phyloP scores from a whole-genome alignment of 2,113 vertebrate species.

The Laticauda colubrina region DNA sequence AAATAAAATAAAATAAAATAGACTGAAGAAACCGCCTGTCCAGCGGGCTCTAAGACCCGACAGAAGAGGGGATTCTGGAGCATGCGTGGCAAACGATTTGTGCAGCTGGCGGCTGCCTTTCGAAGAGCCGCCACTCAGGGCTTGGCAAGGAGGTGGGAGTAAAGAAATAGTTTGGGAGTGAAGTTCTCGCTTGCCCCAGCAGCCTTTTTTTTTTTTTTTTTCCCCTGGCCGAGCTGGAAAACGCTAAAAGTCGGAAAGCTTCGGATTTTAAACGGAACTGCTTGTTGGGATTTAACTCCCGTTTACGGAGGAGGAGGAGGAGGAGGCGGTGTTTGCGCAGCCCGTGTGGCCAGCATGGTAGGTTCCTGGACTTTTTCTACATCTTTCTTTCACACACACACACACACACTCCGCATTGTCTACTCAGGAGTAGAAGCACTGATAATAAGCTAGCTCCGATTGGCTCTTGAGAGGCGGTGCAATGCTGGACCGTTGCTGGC shows the following conservation, averaged over 20 bases:
- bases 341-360: constrained; percentile 34
- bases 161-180: constrained; percentile 39
- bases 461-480: background rate
- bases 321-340: background rate
- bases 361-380: constrained; percentile 13
- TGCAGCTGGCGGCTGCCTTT: constrained; percentile 56
- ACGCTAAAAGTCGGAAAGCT: background rate
- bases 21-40: background rate
- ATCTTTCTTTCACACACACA: background rate
- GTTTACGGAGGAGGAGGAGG: background rate
- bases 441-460: background rate
- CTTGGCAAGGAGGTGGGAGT: constrained; percentile 53
- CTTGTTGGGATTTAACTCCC: background rate
- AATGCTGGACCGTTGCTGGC: background rate
- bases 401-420: background rate
- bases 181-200: constrained; percentile 39
- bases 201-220: constrained; percentile 18
- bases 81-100: constrained; percentile 62
- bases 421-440: background rate
- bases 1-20: too few species aligned
- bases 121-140: constrained; percentile 32
- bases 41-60: constrained; percentile 22
- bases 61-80: constrained; percentile 38
- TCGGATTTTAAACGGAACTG: background rate
- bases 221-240: background rate